Conservation (phyloP, 1,140 invertebrate species). For the Hetaerina americana region DNA sequence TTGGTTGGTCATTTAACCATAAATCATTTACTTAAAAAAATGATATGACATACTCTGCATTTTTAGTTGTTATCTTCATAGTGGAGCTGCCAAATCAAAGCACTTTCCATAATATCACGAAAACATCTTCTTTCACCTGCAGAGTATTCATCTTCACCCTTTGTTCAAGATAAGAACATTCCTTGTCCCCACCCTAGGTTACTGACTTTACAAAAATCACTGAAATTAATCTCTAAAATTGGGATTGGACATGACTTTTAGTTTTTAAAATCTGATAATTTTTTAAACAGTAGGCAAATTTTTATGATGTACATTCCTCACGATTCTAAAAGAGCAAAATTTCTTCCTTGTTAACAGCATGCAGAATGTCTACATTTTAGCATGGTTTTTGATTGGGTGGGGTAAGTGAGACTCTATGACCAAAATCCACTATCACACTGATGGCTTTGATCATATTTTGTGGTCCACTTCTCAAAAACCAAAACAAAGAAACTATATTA, state of each 20-base stretch:
- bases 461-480: neutral
- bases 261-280: neutral
- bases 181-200: neutral
- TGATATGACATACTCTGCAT: neutral
- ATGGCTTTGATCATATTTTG: neutral
- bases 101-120: neutral
- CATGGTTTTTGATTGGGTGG: no score
- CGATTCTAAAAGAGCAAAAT: no score
- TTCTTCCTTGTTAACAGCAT: no score
- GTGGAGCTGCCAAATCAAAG: neutral
- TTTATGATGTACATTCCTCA: no score
- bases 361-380: no score
- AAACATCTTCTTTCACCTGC: neutral
- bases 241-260: no score
- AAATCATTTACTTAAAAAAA: neutral
- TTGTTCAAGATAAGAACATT: neutral
- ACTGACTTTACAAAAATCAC: neutral
- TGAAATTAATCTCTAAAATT: neutral
- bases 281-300: no score
- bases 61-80: neutral
- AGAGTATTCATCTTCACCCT: neutral
- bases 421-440: neutral
- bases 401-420: no score
- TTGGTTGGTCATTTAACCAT: neutral
- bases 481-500: neutral